Evolutionary conservation across 2,113 vertebrate species (phyloP).

Genomic region (Aptenodytes forsteri): DNA sequence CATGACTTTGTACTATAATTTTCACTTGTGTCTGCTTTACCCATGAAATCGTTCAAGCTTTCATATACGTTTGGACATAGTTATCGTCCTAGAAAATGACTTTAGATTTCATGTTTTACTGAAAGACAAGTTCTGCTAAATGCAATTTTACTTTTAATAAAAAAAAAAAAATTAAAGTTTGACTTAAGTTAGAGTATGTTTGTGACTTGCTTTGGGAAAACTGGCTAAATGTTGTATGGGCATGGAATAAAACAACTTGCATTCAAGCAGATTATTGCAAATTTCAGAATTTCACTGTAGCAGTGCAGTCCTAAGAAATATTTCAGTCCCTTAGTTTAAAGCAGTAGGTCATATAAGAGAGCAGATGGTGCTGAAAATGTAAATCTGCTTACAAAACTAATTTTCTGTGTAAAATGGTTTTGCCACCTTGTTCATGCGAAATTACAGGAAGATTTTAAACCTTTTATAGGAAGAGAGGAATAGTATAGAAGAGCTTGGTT

Average conservation of each 20-base stretch:
- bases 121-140: not conserved
- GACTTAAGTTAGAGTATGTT: not conserved
- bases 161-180: not conserved
- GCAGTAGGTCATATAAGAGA: not conserved
- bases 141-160: not conserved
- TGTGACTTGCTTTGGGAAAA: not conserved
- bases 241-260: not conserved
- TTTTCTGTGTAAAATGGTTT: not conserved
- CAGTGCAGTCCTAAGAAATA: not conserved
- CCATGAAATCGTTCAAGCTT: not conserved
- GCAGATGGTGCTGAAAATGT: not conserved
- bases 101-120: not conserved
- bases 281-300: not conserved
- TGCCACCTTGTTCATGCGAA: not conserved
- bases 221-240: not conserved
- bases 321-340: not conserved
- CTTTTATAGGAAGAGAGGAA: not conserved
- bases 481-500: not conserved
- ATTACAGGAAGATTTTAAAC: not conserved
- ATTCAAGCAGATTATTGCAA: not conserved
- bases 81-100: not conserved
- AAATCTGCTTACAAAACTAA: slow-evolving; percentile 13
- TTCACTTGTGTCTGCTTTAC: not conserved
- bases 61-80: not conserved
- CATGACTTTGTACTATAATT: not conserved